phyloP scores from a whole-genome alignment of 1,140 invertebrate genomes.

The Cydia fagiglandana region DNA sequence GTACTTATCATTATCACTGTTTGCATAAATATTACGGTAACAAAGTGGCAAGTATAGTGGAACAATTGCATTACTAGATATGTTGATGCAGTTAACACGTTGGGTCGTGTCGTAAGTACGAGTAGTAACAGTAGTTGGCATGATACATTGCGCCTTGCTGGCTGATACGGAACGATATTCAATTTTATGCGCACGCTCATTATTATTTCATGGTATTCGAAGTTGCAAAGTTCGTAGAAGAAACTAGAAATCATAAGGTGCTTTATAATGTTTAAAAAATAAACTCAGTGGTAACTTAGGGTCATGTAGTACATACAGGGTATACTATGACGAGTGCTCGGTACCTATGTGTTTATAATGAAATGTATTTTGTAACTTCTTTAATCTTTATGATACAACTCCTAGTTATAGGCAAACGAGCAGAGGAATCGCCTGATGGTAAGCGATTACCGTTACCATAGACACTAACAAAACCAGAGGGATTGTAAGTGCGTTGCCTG shows the following conservation, averaged over 20 bases:
- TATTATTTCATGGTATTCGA: conserved; percentile 7
- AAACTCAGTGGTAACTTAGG: too few species aligned
- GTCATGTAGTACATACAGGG: too few species aligned
- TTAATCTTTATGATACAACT: too few species aligned
- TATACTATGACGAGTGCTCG: too few species aligned
- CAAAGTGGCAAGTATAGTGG: not conserved
- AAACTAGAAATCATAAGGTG: not conserved
- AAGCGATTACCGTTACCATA: too few species aligned
- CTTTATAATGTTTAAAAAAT: too few species aligned
- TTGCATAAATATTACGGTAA: conserved; percentile 4
- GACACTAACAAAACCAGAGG: too few species aligned
- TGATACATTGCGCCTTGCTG: conserved; percentile 19
- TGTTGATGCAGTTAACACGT: conserved; percentile 8
- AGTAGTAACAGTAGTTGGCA: conserved; percentile 6
- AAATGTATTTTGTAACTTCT: too few species aligned
- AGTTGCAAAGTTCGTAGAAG: not conserved
- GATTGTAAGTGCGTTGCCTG: too few species aligned
- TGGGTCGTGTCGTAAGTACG: conserved; percentile 16
- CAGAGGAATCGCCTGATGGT: too few species aligned
- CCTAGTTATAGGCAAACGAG: too few species aligned
- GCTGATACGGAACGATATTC: conserved; percentile 24
- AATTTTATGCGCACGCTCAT: conserved; percentile 20
- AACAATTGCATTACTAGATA: conserved; percentile 2
- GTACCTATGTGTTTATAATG: too few species aligned
- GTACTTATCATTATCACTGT: not conserved